These are phyloP conservation scores for Pterophyllum scalare DNA, from an alignment of 2,113 vertebrate genomes.

Conservation along the genomic window DNA sequence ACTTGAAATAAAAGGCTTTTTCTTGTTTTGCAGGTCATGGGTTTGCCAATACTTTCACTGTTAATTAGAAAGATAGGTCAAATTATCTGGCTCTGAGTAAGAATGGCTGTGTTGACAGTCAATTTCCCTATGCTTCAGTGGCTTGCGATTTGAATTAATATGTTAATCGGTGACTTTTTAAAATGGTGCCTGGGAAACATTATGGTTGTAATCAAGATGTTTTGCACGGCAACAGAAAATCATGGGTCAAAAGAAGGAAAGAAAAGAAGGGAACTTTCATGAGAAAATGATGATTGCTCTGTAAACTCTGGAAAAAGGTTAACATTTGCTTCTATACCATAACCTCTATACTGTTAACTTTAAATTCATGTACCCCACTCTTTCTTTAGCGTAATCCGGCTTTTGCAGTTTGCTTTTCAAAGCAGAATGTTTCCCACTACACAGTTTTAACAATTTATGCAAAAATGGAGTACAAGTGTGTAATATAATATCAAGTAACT, in stretches of 20 bases:
- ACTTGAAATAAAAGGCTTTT: slow-evolving; percentile 31
- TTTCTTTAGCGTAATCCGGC: background rate
- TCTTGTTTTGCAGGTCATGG: slow-evolving; percentile 6
- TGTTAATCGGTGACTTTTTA: slow-evolving; percentile 15
- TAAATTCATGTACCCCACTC: background rate
- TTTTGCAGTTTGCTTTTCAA: background rate
- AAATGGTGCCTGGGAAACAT: background rate
- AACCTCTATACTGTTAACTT: background rate
- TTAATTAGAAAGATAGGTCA: slow-evolving; percentile 40
- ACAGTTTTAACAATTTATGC: background rate
- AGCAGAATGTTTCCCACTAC: background rate
- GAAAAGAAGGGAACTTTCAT: background rate
- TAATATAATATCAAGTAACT: background rate
- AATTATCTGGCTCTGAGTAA: background rate
- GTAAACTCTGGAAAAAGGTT: slow-evolving; percentile 2
- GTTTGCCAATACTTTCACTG: slow-evolving; percentile 30
- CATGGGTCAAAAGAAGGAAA: background rate
- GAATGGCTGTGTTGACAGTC: background rate
- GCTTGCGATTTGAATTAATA: slow-evolving; percentile 11
- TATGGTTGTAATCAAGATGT: background rate
- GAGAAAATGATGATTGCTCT: background rate
- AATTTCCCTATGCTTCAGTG: background rate
- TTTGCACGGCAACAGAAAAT: background rate
- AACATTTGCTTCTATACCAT: background rate
- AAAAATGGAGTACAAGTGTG: background rate